Evolutionary conservation across 2,888 invertebrate species (phyloP), one percentile per base, ranked within the genome.

Genomic region (Dione juno): DNA sequence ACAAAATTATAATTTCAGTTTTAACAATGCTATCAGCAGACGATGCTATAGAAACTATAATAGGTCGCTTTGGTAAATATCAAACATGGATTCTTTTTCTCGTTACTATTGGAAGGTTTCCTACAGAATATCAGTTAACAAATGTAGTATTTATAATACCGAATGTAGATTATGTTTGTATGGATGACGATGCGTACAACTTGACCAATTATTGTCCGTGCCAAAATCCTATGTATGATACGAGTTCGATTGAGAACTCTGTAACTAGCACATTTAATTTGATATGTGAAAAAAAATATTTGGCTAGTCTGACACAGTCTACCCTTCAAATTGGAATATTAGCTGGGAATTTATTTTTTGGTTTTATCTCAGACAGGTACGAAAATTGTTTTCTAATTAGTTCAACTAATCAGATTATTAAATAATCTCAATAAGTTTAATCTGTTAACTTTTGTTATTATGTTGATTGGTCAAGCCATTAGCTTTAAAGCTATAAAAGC

Each of bases 221-320:
- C 79, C 74, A 79, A 9, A 83, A 87, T 66, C 88, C 95, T 88
- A 66, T 93, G 48, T 95, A 94, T 75, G 94, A 95, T 74, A 84
- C 85, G 28, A 93, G 86, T 57, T 84, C 89, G 9, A 94, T 95
- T 67, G 81, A 85, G 8, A 94, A 90, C 76, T 95, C 95, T 1
- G 94, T 95, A 8, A 92, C 94, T 0, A 94, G 92, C 11, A 92
- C 95, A 87, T 95, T 94, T 94, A 78, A 94, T 78, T 87, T 95
- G 48, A 94, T 95, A 70, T 95, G 95, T 76, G 93, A 94, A 28
- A 88, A 88, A 72, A 85, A 87, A 67, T 91, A 90, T 74, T 79
- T 95, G 53, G 92, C 94, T 0, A 95, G 94, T 80, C 81, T 94
- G 16, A 89, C 92, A 14, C 94, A 95, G 78, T 92, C 94, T 0